These are phyloP conservation scores for Eurytemora carolleeae DNA, from an alignment of 1,140 invertebrate genomes.

Conservation along the genomic window DNA sequence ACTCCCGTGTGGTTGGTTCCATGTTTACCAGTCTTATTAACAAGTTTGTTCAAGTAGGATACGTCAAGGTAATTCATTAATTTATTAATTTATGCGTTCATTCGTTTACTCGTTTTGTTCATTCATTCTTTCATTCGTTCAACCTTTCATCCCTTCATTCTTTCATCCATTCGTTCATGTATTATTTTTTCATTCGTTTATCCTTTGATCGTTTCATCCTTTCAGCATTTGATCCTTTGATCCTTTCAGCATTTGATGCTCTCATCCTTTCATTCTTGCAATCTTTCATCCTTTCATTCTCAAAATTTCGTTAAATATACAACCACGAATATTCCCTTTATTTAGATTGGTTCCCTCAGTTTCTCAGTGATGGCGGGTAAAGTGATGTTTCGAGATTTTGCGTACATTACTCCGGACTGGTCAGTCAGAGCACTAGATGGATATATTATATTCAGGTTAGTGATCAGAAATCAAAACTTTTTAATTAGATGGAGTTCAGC, in stretches of 20 bases:
- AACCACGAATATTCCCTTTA: too few relatives aligned
- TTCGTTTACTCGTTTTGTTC: conserved; percentile 1
- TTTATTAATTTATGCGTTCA: conserved; percentile 1
- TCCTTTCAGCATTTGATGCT: too few relatives aligned
- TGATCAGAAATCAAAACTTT: conserved; percentile 78
- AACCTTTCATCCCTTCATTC: too few relatives aligned
- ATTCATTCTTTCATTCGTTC: too few relatives aligned
- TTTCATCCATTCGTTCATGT: too few relatives aligned
- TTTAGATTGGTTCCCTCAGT: conserved; percentile 63
- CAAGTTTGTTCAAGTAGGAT: conserved; percentile 65
- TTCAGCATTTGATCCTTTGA: too few relatives aligned
- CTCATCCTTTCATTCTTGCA: too few relatives aligned
- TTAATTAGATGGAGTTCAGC: conserved; percentile 12
- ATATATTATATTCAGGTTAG: conserved; percentile 86
- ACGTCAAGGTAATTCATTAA: conserved; percentile 51
- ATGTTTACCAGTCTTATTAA: conserved; percentile 74
- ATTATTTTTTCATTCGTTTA: conserved; percentile 9
- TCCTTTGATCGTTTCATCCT: too few relatives aligned
- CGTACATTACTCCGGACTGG: conserved; percentile 85
- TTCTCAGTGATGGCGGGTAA: conserved; percentile 86
- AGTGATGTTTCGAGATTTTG: conserved; percentile 93
- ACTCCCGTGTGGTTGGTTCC: conserved; percentile 71
- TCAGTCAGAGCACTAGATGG: conserved; percentile 84
- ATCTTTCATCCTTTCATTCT: too few relatives aligned
- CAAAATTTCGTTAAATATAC: too few relatives aligned